Conservation (phyloP, 2,113 vertebrate species). For the Paralichthys olivaceus region DNA sequence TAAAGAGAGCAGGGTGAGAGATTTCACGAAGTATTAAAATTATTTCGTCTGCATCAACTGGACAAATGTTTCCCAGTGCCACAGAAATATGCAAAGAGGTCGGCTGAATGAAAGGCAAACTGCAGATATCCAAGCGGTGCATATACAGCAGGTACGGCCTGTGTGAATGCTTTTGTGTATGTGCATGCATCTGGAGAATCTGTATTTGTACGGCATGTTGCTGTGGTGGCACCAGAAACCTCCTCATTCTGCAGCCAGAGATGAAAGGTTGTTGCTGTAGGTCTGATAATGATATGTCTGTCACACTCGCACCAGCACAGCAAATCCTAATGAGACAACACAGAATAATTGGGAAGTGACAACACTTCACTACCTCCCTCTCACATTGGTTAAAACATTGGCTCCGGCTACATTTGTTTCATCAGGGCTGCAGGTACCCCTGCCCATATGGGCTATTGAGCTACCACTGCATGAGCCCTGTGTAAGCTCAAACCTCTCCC, state of each 20-base stretch:
- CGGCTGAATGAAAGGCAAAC: too few species aligned
- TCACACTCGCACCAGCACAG: not conserved
- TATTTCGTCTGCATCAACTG: constrained; percentile 40
- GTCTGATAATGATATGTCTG: not conserved
- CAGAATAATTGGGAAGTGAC: constrained; percentile 1
- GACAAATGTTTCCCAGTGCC: constrained; percentile 27
- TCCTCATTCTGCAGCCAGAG: too few species aligned
- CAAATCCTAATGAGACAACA: not conserved
- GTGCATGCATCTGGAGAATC: too few species aligned
- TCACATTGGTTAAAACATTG: constrained; percentile 17
- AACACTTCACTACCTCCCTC: constrained; percentile 11
- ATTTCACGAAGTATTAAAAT: constrained; percentile 50
- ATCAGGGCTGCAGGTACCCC: constrained; percentile 26
- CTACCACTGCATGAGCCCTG: constrained; percentile 13
- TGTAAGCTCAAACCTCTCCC: constrained; percentile 9
- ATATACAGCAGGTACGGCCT: too few species aligned
- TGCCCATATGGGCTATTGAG: constrained; percentile 34
- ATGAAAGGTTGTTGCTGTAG: not conserved
- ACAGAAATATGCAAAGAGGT: not conserved
- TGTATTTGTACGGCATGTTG: too few species aligned
- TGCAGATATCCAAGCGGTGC: too few species aligned
- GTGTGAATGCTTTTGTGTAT: too few species aligned
- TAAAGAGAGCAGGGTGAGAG: constrained; percentile 63
- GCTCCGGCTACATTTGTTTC: constrained; percentile 32
- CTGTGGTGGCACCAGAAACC: too few species aligned